Evolutionary conservation across 2,888 invertebrate genomes (phyloP).

Genomic region (Thumatha senex): DNA sequence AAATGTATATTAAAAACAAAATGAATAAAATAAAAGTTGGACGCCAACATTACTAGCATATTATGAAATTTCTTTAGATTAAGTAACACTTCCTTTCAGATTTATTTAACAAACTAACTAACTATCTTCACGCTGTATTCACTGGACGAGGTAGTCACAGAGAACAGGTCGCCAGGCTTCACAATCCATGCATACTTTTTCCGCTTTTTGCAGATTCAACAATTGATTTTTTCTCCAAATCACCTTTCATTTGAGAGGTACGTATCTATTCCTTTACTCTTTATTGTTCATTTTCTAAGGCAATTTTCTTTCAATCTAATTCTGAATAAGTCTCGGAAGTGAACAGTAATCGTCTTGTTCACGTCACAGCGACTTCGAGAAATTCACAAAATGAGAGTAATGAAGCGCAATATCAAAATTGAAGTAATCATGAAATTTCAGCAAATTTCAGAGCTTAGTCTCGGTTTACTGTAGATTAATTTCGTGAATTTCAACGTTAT

Average conservation of each 20-base stretch:
- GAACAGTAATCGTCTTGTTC: slow-evolving; percentile 58
- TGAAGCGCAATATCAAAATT: slow-evolving; percentile 40
- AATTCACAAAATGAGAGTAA: slow-evolving; percentile 39
- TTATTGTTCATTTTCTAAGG: slow-evolving; percentile 46
- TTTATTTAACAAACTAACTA: too few relatives aligned
- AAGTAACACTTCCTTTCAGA: neutral
- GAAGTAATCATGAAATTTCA: slow-evolving; percentile 33
- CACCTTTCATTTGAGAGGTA: slow-evolving; percentile 12
- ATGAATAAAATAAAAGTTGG: too few relatives aligned
- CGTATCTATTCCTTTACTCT: slow-evolving; percentile 18
- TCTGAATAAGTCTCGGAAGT: slow-evolving; percentile 12
- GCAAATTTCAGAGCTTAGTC: slow-evolving; percentile 10
- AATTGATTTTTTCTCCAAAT: too few relatives aligned
- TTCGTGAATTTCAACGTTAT: too few relatives aligned
- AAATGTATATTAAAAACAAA: too few relatives aligned
- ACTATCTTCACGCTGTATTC: too few relatives aligned
- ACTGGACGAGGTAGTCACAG: too few relatives aligned
- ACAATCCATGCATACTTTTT: too few relatives aligned
- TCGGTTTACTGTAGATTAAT: neutral
- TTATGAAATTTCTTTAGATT: slow-evolving; percentile 9
- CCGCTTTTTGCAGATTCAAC: too few relatives aligned
- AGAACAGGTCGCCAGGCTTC: too few relatives aligned
- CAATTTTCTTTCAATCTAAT: slow-evolving; percentile 70
- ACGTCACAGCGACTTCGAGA: slow-evolving; percentile 35
- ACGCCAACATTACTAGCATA: neutral